A percentile compares a stretch with the other conserved stretches of the same genome.
phyloP scores from a whole-genome alignment of 2,797 vertebrate genomes.

The Eupleurogrammus muticus region DNA sequence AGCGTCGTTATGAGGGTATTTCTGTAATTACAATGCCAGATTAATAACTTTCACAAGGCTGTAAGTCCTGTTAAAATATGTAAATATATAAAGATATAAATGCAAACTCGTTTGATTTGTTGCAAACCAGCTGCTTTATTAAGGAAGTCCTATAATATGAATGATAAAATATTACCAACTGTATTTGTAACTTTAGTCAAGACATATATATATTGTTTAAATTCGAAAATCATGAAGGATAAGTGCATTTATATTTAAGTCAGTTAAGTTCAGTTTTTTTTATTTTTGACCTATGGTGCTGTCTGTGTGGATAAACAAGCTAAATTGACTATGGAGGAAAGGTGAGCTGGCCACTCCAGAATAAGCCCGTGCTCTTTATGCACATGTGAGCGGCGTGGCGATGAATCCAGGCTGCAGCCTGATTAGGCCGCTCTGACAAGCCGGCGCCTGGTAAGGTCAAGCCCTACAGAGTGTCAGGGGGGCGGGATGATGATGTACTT shows the following conservation, averaged over 20 bases:
- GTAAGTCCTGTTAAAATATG: no score
- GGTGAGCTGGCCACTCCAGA: constrained; percentile 30
- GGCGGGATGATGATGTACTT: constrained; percentile 83
- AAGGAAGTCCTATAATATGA: background rate
- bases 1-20: constrained; percentile 17
- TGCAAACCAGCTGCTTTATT: background rate
- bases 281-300: constrained; percentile 1
- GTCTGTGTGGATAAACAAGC: constrained; percentile 14
- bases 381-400: constrained; percentile 45
- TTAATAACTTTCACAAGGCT: constrained; percentile 14
- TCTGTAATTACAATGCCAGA: constrained; percentile 13
- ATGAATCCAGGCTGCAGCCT: constrained; percentile 51
- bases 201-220: background rate
- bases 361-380: constrained; percentile 23
- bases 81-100: no score
- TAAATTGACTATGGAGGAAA: constrained; percentile 20
- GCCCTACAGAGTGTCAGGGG: constrained; percentile 85
- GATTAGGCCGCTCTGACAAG: constrained; percentile 81
- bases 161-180: background rate
- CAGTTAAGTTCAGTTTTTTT: background rate
- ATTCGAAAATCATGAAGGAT: background rate
- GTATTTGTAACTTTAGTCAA: background rate
- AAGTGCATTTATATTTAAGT: background rate
- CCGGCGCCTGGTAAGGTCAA: constrained; percentile 84
- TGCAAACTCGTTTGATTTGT: constrained; percentile 6